phyloP scores from a whole-genome alignment of 2,113 vertebrate genomes.

The Promerops cafer region DNA sequence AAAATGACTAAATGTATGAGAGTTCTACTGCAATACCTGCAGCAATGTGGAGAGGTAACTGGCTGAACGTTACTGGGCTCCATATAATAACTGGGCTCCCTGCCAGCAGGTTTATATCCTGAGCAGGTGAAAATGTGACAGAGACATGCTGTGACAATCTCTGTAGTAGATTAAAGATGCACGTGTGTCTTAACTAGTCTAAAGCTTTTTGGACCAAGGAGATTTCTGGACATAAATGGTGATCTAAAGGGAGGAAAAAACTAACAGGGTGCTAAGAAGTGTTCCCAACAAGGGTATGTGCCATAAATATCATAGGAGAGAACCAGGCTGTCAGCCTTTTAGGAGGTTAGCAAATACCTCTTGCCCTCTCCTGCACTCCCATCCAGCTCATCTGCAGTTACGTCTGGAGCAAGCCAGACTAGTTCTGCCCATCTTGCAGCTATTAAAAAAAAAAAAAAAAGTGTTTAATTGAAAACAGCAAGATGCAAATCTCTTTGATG shows the following conservation, averaged over 20 bases:
- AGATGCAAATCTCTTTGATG: conserved; percentile 53
- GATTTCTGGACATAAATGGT: not conserved
- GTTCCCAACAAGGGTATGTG: not conserved
- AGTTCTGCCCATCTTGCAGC: conserved; percentile 34
- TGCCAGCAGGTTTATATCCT: not conserved
- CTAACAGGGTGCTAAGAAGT: not conserved
- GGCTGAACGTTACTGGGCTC: not conserved
- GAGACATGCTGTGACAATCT: not conserved
- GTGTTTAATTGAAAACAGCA: conserved; percentile 53
- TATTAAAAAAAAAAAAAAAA: not conserved
- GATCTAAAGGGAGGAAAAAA: not conserved
- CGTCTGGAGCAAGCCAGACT: conserved; percentile 3
- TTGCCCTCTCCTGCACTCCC: not conserved
- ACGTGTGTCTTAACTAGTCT: not conserved
- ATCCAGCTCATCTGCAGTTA: not conserved
- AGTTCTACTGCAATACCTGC: not conserved
- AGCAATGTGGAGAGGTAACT: not conserved
- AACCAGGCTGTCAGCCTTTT: not conserved
- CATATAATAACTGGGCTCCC: not conserved
- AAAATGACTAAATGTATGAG: not conserved
- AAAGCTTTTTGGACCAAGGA: not conserved
- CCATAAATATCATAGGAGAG: not conserved
- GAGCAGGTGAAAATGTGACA: not conserved
- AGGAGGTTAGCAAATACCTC: not conserved
- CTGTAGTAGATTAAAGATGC: not conserved